Evolutionary conservation across 2,888 invertebrate genomes (phyloP).

Genomic region (Tolmerus cingulatus): DNA sequence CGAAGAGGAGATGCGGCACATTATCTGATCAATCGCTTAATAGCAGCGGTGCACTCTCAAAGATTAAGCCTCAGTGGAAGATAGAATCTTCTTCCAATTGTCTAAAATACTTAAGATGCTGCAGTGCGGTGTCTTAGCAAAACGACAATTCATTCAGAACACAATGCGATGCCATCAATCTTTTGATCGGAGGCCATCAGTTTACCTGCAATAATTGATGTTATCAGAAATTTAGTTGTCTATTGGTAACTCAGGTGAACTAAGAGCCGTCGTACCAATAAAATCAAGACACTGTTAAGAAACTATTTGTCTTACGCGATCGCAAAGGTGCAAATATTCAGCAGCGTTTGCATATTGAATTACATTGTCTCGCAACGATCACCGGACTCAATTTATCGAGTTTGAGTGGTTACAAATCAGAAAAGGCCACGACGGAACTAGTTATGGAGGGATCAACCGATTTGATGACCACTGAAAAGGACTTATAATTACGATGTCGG

Average conservation of each 20-base stretch:
- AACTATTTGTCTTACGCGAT: neutral
- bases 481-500: neutral
- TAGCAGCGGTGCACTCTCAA: neutral
- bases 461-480: neutral
- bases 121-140: neutral
- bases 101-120: neutral
- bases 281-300: neutral
- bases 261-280: neutral
- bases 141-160: neutral
- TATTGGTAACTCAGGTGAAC: neutral
- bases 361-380: neutral
- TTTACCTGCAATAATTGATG: neutral
- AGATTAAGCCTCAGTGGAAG: neutral
- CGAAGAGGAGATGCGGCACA: neutral
- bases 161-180: slow-evolving; percentile 7
- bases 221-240: neutral
- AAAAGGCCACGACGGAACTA: neutral
- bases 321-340: neutral
- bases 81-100: neutral
- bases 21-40: neutral
- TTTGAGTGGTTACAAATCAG: neutral
- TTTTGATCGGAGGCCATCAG: neutral
- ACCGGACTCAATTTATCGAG: neutral
- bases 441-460: neutral
- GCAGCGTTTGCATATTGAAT: neutral